Evolutionary conservation across 2,113 vertebrate genomes (phyloP).

Genomic region (Anhinga anhinga): DNA sequence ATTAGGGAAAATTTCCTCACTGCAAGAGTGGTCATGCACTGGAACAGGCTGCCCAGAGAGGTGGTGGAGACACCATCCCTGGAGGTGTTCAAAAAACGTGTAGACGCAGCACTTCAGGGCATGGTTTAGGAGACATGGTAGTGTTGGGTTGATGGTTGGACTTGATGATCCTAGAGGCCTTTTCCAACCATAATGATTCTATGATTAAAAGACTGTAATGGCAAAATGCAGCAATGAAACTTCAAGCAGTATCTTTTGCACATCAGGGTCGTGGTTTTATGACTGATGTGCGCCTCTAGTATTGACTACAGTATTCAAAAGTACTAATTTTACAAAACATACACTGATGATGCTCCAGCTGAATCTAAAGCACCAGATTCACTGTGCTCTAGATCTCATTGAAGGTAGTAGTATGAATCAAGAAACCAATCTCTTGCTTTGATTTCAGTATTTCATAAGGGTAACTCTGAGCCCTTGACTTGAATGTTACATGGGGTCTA

Average conservation of each 20-base stretch:
- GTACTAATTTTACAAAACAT: not conserved
- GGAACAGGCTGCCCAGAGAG: too few relatives aligned
- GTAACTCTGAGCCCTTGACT: not conserved
- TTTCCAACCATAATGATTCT: too few relatives aligned
- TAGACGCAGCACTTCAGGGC: too few relatives aligned
- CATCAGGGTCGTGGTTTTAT: not conserved
- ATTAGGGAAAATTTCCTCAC: too few relatives aligned
- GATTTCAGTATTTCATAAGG: not conserved
- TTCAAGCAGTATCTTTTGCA: not conserved
- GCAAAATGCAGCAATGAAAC: not conserved
- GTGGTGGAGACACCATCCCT: too few relatives aligned
- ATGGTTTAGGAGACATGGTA: too few relatives aligned
- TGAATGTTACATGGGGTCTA: not conserved
- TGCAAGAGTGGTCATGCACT: too few relatives aligned
- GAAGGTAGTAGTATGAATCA: not conserved
- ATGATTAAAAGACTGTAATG: not conserved
- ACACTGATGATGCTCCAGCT: not conserved
- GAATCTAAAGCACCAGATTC: not conserved
- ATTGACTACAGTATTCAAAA: not conserved
- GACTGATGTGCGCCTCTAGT: not conserved
- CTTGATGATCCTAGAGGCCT: too few relatives aligned
- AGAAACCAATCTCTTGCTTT: not conserved
- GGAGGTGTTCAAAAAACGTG: too few relatives aligned
- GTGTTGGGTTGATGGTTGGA: too few relatives aligned
- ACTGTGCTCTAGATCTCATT: not conserved